Conservation (phyloP, 2,888 invertebrate genomes). For the Aphodius granarius region DNA sequence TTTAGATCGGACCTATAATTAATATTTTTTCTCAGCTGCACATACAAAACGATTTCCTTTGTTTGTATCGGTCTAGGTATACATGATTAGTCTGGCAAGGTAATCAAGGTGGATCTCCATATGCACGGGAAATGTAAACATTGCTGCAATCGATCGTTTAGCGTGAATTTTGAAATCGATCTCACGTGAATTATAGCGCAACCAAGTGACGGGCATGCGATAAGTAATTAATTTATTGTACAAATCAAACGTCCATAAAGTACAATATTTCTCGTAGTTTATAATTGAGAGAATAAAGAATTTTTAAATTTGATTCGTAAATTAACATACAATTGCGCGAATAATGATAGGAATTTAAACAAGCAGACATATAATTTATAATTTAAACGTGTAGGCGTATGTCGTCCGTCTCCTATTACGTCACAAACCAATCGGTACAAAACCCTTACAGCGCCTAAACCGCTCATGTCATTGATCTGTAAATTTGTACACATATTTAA, state of each 20-base stretch:
- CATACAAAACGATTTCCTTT: neutral
- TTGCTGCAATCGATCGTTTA: conserved; percentile 6
- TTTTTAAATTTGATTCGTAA: no score
- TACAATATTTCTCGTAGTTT: neutral
- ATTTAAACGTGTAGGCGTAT: no score
- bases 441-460: no score
- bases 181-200: conserved; percentile 1
- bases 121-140: conserved; percentile 5
- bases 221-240: neutral
- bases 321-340: no score
- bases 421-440: no score
- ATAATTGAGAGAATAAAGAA: no score
- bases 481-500: no score
- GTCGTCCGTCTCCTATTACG: no score
- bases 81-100: conserved; percentile 7
- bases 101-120: neutral
- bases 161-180: conserved; percentile 11
- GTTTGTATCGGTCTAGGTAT: neutral
- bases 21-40: neutral
- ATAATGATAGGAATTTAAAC: no score
- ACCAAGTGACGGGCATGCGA: neutral
- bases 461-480: no score
- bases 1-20: neutral
- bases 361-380: no score
- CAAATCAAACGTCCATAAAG: neutral